Evolutionary conservation across 2,113 vertebrate species (phyloP).

Genomic region (Rostratula benghalensis): DNA sequence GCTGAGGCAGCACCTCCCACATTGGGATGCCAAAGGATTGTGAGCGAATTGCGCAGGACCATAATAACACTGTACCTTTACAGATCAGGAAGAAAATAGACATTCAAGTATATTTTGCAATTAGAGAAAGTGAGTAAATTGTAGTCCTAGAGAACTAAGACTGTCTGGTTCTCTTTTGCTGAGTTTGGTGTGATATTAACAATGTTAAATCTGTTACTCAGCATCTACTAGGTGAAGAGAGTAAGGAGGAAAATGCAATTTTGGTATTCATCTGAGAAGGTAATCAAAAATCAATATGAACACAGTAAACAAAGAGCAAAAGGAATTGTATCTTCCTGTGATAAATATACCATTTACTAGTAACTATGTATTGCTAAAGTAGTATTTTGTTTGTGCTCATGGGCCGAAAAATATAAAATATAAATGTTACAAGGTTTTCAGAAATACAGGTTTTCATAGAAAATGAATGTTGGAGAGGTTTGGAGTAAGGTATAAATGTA

Average conservation of each 20-base stretch:
- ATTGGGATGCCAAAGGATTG: neutral
- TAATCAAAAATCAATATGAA: neutral
- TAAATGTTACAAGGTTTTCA: neutral
- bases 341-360: neutral
- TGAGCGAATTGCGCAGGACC: fast-evolving
- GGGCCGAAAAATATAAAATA: neutral
- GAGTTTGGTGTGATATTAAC: neutral
- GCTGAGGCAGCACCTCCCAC: neutral
- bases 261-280: neutral
- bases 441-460: neutral
- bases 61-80: neutral
- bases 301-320: neutral
- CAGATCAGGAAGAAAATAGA: neutral
- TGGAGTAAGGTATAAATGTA: neutral
- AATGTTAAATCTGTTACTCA: neutral
- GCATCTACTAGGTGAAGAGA: neutral
- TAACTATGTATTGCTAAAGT: neutral
- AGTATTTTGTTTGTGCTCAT: neutral
- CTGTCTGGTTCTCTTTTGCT: neutral
- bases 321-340: neutral
- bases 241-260: neutral
- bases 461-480: neutral
- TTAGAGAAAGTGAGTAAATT: neutral
- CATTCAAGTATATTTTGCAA: neutral
- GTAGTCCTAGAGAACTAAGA: neutral